A percentile compares a stretch with the other conserved stretches of the same genome.
phyloP scores from a whole-genome alignment of 2,113 vertebrate genomes.

The Nannobrachium achirus region DNA sequence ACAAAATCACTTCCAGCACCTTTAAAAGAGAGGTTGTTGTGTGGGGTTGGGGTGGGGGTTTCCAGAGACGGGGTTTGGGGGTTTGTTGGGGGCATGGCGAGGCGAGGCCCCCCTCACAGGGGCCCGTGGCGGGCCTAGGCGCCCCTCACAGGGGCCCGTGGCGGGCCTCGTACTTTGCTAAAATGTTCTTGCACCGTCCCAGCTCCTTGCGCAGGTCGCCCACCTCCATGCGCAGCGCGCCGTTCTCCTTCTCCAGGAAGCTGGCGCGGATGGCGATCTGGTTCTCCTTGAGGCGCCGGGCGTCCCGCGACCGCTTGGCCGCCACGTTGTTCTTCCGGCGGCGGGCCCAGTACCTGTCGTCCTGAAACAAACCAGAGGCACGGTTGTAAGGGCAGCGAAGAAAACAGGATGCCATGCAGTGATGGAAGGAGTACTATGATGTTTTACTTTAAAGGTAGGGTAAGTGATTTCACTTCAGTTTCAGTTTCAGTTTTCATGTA shows the following conservation, averaged over 20 bases:
- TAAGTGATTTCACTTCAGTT: too few species aligned
- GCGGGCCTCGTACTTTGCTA: constrained; percentile 93
- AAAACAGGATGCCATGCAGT: too few species aligned
- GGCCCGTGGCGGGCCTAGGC: too few species aligned
- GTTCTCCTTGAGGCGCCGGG: constrained; percentile 96
- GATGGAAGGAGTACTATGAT: too few species aligned
- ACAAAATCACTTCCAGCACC: too few species aligned
- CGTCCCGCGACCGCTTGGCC: constrained; percentile 94
- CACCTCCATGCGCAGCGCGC: constrained; percentile 91
- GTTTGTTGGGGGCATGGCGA: too few species aligned
- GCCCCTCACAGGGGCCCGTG: constrained; percentile 89
- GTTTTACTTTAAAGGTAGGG: too few species aligned
- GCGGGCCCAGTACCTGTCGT: constrained; percentile 96
- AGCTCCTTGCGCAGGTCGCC: constrained; percentile 94
- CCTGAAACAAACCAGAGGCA: constrained; percentile 74
- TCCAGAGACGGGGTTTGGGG: too few species aligned
- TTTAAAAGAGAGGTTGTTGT: too few species aligned
- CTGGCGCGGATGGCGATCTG: constrained; percentile 97
- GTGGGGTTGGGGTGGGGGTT: neutral
- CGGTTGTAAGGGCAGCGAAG: neutral
- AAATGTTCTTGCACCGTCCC: constrained; percentile 93
- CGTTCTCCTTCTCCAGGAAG: constrained; percentile 98
- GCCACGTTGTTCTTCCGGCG: constrained; percentile 99
- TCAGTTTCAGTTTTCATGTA: too few species aligned
- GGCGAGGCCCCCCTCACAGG: too few species aligned